Base-by-base conservation (phyloP, 2,888 invertebrate species). In the Drosophila monieri region DNA sequence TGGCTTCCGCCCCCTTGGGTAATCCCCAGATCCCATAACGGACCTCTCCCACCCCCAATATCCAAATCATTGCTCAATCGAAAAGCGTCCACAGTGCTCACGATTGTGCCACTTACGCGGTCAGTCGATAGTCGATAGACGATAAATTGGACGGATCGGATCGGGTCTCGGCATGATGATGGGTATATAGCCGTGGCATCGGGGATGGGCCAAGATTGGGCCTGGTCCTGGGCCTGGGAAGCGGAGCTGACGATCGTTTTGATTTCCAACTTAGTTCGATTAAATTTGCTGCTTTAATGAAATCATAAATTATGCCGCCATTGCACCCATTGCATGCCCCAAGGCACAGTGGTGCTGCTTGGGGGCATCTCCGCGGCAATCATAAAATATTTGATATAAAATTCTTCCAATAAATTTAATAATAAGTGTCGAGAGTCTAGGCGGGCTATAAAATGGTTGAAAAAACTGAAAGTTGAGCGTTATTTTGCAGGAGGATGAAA, bases 51-150 rank as follows among this genome's bases (percentile, higher is more conserved):
- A 53, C 23, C 43, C 30, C 25, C 61, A 60, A 65, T 64, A 75
- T 61, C 59, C 39, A 66, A 69, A 80, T 80, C 88, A 87, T 87
- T 88, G 85, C 88, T 85, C 83, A 85, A 85, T 88, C 88, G 80
- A 79, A 85, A 74, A 78, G 80, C 85, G 85, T 85, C 77, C 85
- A 85, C 64, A 72, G 64, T 55, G 62, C 73, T 78, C 85, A 85
- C 85, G 85, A 85, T 78, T 88, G 88, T 88, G 88, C 85, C 86
- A 85, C 88, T 85, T 88, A 81, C 75, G 80, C 72, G 84, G 78
- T 73, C 74, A 75, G 70, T 72, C 65, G 69, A 79, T 86, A 80
- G 73, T 41, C 57, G 57, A 69, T 56, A 57, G 66, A 18, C 66
- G 56, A 51, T 64, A 64, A 64, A 64, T 64, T 77, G 58, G 53